phyloP scores from a whole-genome alignment of 2,888 invertebrate genomes.

The Drosophila paucipuncta region DNA sequence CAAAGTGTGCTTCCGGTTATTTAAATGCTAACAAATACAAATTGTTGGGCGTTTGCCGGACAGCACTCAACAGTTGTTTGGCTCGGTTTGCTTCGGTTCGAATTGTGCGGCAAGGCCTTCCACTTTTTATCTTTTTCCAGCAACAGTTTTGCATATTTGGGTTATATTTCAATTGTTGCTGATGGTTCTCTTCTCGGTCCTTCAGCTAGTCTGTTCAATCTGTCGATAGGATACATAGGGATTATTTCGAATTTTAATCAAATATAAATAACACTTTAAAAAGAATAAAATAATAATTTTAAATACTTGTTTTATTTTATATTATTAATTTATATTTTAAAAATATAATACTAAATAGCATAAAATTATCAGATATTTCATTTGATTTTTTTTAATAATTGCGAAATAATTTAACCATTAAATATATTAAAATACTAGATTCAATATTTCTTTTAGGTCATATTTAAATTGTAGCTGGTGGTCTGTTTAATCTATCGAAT shows the following conservation, averaged over 20 bases:
- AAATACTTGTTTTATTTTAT: neutral
- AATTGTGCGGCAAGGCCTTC: slow-evolving; percentile 35
- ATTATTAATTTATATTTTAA: neutral
- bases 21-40: slow-evolving; percentile 80
- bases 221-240: neutral
- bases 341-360: neutral
- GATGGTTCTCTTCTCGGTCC: neutral
- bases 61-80: slow-evolving; percentile 77
- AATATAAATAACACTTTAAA: neutral
- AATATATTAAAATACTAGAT: neutral
- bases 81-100: slow-evolving; percentile 28
- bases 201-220: neutral
- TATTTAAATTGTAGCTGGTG: neutral
- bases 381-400: neutral
- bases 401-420: neutral
- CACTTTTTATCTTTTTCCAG: slow-evolving; percentile 44
- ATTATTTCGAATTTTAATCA: neutral
- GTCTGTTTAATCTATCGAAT: neutral
- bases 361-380: neutral
- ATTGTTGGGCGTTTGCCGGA: slow-evolving; percentile 67
- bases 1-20: slow-evolving; percentile 72
- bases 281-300: neutral
- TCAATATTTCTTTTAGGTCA: neutral
- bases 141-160: slow-evolving; percentile 58
- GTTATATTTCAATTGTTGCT: slow-evolving; percentile 58